phyloP scores from a whole-genome alignment of 2,797 vertebrate species.

The Bryconaethiops microstoma region DNA sequence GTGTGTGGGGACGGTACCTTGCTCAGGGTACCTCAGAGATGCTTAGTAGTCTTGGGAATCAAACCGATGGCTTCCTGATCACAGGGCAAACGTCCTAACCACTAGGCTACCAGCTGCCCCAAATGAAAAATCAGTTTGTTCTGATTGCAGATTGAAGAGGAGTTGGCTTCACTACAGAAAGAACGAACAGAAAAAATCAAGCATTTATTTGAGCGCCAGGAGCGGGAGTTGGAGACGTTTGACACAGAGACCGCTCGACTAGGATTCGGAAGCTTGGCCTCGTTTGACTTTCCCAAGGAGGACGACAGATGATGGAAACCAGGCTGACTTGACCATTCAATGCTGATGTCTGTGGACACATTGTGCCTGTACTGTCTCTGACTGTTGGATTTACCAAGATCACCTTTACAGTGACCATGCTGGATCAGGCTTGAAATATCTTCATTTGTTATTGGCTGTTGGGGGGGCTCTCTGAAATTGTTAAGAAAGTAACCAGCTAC shows the following conservation, averaged over 20 bases:
- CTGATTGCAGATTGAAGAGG: conserved; percentile 92
- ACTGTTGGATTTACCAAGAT: conserved; percentile 84
- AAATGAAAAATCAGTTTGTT: conserved; percentile 49
- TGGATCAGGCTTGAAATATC: conserved; percentile 48
- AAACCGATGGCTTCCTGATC: no score
- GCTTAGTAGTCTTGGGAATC: no score
- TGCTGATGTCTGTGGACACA: conserved; percentile 84
- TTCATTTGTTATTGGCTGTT: conserved; percentile 34
- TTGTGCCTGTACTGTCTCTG: conserved; percentile 86
- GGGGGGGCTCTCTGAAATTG: conserved; percentile 60
- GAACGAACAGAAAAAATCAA: conserved; percentile 97
- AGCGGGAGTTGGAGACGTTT: conserved; percentile 93
- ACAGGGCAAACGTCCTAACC: no score
- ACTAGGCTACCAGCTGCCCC: no score
- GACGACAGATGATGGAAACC: conserved; percentile 89
- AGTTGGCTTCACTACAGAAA: conserved; percentile 96
- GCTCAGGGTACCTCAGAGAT: no score
- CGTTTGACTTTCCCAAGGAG: conserved; percentile 96
- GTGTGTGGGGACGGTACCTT: no score
- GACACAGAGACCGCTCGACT: conserved; percentile 95
- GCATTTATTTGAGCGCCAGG: conserved; percentile 93
- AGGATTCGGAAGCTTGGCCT: conserved; percentile 93
- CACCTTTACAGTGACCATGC: conserved; percentile 71
- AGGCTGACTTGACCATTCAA: conserved; percentile 75
- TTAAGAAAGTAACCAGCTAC: conserved; percentile 61